phyloP scores from a whole-genome alignment of 2,888 invertebrate species.

The Globia sparganii region DNA sequence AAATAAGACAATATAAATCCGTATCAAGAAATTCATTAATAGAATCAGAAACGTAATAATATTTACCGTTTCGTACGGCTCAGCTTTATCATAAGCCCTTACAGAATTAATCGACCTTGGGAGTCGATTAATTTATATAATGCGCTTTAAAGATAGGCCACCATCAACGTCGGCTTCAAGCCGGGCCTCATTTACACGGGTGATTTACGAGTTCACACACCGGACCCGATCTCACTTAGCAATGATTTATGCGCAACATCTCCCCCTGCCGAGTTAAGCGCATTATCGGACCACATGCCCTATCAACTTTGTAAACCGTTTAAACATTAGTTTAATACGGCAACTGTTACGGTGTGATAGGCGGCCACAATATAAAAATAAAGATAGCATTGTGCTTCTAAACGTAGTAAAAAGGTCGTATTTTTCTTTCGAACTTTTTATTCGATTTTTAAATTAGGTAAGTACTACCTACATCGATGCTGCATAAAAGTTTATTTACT shows the following conservation, averaged over 20 bases:
- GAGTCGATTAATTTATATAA: conserved; percentile 79
- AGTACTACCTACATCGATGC: conserved; percentile 26
- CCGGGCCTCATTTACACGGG: conserved; percentile 86
- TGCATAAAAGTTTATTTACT: conserved; percentile 35
- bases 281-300: conserved; percentile 87
- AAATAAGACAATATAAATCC: conserved; percentile 6
- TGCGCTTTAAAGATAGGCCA: conserved; percentile 81
- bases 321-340: conserved; percentile 73
- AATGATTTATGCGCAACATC: conserved; percentile 89
- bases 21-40: conserved; percentile 3
- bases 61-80: conserved; percentile 43
- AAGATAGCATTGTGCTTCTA: conserved; percentile 37
- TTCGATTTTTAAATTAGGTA: conserved; percentile 51
- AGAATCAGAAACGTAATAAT: conserved; percentile 56
- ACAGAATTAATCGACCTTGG: conserved; percentile 70
- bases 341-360: conserved; percentile 69
- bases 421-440: conserved; percentile 28
- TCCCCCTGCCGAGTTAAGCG: conserved; percentile 86
- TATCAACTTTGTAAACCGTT: conserved; percentile 86
- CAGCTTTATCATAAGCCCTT: conserved; percentile 54
- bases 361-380: conserved; percentile 36
- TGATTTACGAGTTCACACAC: conserved; percentile 90
- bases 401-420: conserved; percentile 34
- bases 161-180: conserved; percentile 80
- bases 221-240: conserved; percentile 88